These are phyloP conservation scores for Aldrovandia affinis DNA, from an alignment of 2,797 vertebrate species.

Conservation along the genomic window DNA sequence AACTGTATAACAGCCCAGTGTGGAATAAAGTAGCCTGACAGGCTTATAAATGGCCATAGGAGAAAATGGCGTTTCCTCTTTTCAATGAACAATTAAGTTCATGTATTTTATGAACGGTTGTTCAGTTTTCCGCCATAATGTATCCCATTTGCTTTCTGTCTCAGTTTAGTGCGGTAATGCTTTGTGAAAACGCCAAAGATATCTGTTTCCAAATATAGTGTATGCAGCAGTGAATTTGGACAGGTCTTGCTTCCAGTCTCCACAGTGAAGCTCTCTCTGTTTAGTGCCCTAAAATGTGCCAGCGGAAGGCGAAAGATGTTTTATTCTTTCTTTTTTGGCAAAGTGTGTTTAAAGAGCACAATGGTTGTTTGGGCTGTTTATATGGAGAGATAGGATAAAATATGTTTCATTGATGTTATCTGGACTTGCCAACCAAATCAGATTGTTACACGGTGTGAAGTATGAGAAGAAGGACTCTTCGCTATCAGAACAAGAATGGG, in stretches of 20 bases:
- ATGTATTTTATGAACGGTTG: slow-evolving; percentile 37
- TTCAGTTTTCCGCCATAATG: slow-evolving; percentile 35
- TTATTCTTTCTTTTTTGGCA: slow-evolving; percentile 41
- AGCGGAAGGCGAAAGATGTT: slow-evolving; percentile 10
- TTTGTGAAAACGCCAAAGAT: slow-evolving; percentile 40
- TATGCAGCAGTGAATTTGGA: slow-evolving; percentile 9
- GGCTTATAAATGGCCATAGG: slow-evolving; percentile 42
- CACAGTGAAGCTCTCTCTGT: slow-evolving; percentile 23
- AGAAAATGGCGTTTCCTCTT: slow-evolving; percentile 27
- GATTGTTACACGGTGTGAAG: slow-evolving; percentile 48
- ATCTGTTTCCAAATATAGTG: slow-evolving; percentile 31
- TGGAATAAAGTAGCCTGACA: slow-evolving; percentile 43
- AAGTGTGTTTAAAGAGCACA: slow-evolving; percentile 31
- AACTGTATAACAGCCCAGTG: slow-evolving; percentile 34
- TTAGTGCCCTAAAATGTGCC: slow-evolving; percentile 17
- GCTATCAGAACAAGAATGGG: slow-evolving; percentile 22
- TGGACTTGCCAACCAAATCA: slow-evolving; percentile 43
- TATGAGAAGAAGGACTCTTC: slow-evolving; percentile 19
- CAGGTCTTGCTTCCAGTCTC: not conserved
- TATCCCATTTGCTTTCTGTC: slow-evolving; percentile 40
- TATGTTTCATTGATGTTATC: slow-evolving; percentile 40
- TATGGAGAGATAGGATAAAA: slow-evolving; percentile 36
- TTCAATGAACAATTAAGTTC: slow-evolving; percentile 35
- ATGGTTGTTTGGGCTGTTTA: slow-evolving; percentile 44
- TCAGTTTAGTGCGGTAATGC: slow-evolving; percentile 30